Percentiles rank a stretch among this genome's conserved stretches.
phyloP scores from a whole-genome alignment of 2,797 vertebrate species.

The Sebastes trivittatus region DNA sequence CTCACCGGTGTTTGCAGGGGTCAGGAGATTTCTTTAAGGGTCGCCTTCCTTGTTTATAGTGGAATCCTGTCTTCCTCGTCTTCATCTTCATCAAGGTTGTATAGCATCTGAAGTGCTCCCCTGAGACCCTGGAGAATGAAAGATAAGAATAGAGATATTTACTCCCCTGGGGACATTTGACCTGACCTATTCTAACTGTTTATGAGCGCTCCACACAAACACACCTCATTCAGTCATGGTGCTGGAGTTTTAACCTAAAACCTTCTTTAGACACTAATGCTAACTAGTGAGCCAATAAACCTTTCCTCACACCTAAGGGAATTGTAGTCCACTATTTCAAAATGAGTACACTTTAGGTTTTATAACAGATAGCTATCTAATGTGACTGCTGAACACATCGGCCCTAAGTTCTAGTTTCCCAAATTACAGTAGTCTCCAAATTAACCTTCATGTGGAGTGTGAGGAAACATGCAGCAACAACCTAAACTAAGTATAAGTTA shows the following conservation, averaged over 20 bases:
- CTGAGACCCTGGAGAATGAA: not conserved
- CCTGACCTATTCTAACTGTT: not conserved
- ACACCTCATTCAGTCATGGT: not conserved
- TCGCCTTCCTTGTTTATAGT: not conserved
- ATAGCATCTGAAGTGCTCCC: not conserved
- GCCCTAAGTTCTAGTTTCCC: not conserved
- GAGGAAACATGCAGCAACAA: not conserved
- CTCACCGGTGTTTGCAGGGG: constrained; percentile 2
- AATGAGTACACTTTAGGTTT: not conserved
- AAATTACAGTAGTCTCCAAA: not conserved
- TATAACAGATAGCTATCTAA: not conserved
- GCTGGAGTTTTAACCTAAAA: not conserved
- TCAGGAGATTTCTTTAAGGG: not conserved
- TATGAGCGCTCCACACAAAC: not conserved
- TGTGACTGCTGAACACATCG: no score
- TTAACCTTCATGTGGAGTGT: no score
- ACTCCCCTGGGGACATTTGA: not conserved
- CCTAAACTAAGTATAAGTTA: not conserved
- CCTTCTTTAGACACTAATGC: not conserved
- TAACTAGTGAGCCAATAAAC: not conserved
- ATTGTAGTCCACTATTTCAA: not conserved
- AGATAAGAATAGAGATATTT: not conserved
- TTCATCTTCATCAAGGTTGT: not conserved
- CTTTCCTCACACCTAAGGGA: not conserved
- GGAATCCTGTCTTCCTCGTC: not conserved